Conservation (phyloP, 1,140 invertebrate species). For the Aradophagus sp. region DNA sequence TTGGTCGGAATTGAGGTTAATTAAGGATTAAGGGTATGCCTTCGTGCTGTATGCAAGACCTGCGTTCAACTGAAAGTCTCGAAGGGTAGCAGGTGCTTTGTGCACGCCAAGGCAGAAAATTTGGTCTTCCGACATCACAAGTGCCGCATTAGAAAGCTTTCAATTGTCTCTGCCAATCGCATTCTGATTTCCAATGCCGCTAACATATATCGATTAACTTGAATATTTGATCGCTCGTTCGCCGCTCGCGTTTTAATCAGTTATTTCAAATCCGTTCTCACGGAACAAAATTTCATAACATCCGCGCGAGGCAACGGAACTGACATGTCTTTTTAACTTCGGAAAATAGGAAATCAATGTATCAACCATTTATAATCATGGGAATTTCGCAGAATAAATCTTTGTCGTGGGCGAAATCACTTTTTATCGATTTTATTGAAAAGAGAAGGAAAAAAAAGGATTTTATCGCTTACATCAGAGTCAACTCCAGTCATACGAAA, state of each 20-base stretch:
- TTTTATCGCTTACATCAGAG: too few species aligned
- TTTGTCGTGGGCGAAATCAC: too few species aligned
- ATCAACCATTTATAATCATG: too few species aligned
- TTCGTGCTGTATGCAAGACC: conserved; percentile 41
- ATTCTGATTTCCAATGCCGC: conserved; percentile 18
- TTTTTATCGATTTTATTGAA: too few species aligned
- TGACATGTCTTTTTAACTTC: too few species aligned
- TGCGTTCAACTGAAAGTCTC: conserved; percentile 44
- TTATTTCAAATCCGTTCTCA: background rate
- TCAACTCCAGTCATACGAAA: conserved; percentile 27
- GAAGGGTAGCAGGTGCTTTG: conserved; percentile 44
- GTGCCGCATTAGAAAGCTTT: conserved; percentile 32
- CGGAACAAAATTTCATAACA: conserved; percentile 5
- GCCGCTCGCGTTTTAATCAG: conserved; percentile 8
- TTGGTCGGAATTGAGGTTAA: conserved; percentile 54
- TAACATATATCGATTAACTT: conserved; percentile 34
- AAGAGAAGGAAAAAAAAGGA: too few species aligned
- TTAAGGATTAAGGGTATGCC: conserved; percentile 56
- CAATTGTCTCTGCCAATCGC: conserved; percentile 38
- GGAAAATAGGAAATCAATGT: too few species aligned
- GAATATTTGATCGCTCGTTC: conserved; percentile 19
- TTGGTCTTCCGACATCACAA: conserved; percentile 45
- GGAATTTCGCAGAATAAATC: too few species aligned
- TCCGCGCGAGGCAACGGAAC: too few species aligned
- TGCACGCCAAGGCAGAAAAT: conserved; percentile 46